Base-by-base conservation (phyloP, 1,140 invertebrate genomes). In the Pseudachorutes palmiensis region DNA sequence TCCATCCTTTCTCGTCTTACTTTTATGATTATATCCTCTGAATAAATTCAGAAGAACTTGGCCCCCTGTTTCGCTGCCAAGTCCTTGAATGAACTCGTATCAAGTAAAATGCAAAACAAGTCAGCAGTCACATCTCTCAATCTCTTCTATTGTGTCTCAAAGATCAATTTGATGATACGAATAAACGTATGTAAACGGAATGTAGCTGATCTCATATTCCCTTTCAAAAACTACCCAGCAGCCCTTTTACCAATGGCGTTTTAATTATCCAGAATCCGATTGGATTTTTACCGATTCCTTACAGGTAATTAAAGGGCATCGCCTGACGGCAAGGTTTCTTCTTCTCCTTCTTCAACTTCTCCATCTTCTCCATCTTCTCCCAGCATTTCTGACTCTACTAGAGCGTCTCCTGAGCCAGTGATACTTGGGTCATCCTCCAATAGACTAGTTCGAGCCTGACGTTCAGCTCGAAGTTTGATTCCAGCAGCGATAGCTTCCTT, bases 31-130 rank as follows among this genome's bases (percentile, higher is more conserved):
- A 55, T 55, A 22, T 55, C 24, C 51, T 19, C 14, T 19, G 51
- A 55, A 55, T 55, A 55, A 55, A 55, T 55, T 55, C 51, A 12
- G n/a, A n/a, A n/a, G n/a, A n/a, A n/a, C n/a, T n/a, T n/a, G n/a
- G n/a, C n/a, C n/a, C n/a, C n/a, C n/a, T n/a, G n/a, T n/a, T n/a
- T n/a, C n/a, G n/a, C n/a, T n/a, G n/a, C n/a, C n/a, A n/a, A n/a
- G n/a, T n/a, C n/a, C n/a, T n/a, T n/a, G n/a, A n/a, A n/a, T n/a
- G n/a, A n/a, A n/a, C n/a, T n/a, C n/a, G n/a, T n/a, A n/a, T n/a
- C n/a, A n/a, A n/a, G n/a, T n/a, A n/a, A n/a, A n/a, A n/a, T n/a
- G n/a, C n/a, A n/a, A n/a, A n/a, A n/a, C n/a, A n/a, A n/a, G n/a
- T n/a, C n/a, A n/a, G n/a, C 36, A 5, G 19, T 9, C 5, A 19